A percentile compares a stretch with the other conserved stretches of the same genome.
Evolutionary conservation across 2,797 vertebrate species (phyloP).

Genomic region (Oryzias sinensis): DNA sequence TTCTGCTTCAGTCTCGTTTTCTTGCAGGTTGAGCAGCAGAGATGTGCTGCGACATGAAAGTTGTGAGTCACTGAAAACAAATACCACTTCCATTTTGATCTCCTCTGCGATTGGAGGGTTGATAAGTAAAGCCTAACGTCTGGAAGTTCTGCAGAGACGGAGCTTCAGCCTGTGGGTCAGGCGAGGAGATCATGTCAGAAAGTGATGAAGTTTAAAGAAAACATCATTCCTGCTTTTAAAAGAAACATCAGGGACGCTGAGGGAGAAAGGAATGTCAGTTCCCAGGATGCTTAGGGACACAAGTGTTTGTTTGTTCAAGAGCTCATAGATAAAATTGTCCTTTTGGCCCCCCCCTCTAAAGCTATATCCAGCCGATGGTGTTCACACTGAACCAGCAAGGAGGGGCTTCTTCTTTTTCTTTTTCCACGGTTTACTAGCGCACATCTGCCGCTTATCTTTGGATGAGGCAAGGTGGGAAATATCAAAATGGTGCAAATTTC

Average conservation of each 20-base stretch:
- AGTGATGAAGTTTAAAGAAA: conserved; percentile 21
- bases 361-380: too few relatives aligned
- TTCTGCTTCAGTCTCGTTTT: conserved; percentile 22
- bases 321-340: too few relatives aligned
- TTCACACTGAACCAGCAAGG: too few relatives aligned
- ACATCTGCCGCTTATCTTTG: too few relatives aligned
- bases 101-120: conserved; percentile 41
- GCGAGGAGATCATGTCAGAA: conserved; percentile 15
- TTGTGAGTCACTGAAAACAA: conserved; percentile 55
- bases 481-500: too few relatives aligned
- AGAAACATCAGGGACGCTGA: conserved; percentile 25
- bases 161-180: conserved; percentile 43
- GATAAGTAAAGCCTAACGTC: conserved; percentile 25
- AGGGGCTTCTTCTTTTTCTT: too few relatives aligned
- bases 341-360: too few relatives aligned
- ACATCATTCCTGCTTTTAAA: conserved; percentile 11
- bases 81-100: conserved; percentile 30
- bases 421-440: too few relatives aligned
- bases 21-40: conserved; percentile 26
- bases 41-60: conserved; percentile 40
- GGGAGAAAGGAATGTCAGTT: conserved; percentile 20
- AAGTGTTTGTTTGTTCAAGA: not conserved
- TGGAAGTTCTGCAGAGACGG: conserved; percentile 36
- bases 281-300: conserved; percentile 8
- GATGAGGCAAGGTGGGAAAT: too few relatives aligned